phyloP scores from a whole-genome alignment of 1,140 invertebrate genomes.

The Ganaspis sp. region DNA sequence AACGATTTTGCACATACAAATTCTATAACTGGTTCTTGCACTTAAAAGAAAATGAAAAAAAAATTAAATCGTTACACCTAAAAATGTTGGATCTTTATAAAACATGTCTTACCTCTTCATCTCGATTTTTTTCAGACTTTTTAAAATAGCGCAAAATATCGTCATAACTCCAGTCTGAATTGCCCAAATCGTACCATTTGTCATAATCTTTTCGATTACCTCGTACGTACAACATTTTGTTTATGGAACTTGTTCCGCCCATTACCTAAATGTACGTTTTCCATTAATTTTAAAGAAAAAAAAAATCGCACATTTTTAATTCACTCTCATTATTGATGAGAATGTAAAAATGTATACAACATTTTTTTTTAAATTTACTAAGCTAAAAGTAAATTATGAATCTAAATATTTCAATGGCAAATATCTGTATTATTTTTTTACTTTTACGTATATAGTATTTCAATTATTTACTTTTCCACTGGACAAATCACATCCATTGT shows the following conservation, averaged over 20 bases:
- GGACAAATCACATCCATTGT: not conserved
- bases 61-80: too few relatives aligned
- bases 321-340: too few relatives aligned
- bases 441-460: not conserved
- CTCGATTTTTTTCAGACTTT: conserved; percentile 76
- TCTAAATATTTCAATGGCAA: too few relatives aligned
- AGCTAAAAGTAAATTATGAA: too few relatives aligned
- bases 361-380: not conserved
- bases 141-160: conserved; percentile 80
- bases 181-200: conserved; percentile 81
- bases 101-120: conserved; percentile 51
- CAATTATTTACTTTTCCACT: not conserved
- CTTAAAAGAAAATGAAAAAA: too few relatives aligned
- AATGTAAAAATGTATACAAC: too few relatives aligned
- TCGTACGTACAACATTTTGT: conserved; percentile 82
- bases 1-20: too few relatives aligned
- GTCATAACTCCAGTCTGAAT: conserved; percentile 81
- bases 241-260: conserved; percentile 23
- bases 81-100: too few relatives aligned
- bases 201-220: conserved; percentile 82
- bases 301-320: too few relatives aligned
- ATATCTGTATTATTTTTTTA: not conserved
- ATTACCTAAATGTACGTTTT: not conserved
- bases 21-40: too few relatives aligned
- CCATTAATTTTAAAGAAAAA: not conserved